These are phyloP conservation scores for Andrena minutula DNA, from an alignment of 2,888 invertebrate genomes.

Conservation along the genomic window DNA sequence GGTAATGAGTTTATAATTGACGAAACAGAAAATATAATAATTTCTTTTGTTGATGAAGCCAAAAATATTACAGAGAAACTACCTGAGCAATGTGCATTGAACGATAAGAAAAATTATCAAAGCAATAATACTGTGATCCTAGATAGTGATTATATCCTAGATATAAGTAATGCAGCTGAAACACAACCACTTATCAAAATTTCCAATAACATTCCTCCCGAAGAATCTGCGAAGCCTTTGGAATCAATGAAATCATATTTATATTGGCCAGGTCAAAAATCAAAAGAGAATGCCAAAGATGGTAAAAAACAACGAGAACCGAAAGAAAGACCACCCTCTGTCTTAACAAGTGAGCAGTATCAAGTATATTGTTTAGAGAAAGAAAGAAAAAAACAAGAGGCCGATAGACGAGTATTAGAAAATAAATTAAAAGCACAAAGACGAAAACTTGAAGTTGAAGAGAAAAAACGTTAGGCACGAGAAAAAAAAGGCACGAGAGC, in stretches of 20 bases:
- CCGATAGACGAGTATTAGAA: too few relatives aligned
- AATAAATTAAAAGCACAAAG: too few relatives aligned
- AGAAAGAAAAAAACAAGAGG: not conserved
- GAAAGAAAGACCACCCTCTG: not conserved
- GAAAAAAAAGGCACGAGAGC: not conserved
- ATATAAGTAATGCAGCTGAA: constrained; percentile 1
- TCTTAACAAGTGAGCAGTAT: constrained; percentile 4
- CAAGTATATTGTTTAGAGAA: not conserved
- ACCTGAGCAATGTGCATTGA: not conserved
- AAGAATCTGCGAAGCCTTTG: not conserved
- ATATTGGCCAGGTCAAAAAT: constrained; percentile 8
- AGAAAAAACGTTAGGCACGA: not conserved
- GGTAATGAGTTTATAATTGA: not conserved
- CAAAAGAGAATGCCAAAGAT: not conserved
- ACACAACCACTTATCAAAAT: not conserved
- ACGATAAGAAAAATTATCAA: not conserved
- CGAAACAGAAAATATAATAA: too few relatives aligned
- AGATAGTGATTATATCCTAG: not conserved
- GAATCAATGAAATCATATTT: not conserved
- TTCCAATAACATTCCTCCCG: not conserved
- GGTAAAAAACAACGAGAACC: not conserved
- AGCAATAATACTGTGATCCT: not conserved
- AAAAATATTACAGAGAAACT: not conserved
- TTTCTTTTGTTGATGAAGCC: not conserved
- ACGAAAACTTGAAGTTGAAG: too few relatives aligned